Percentiles rank a stretch among this genome's conserved stretches.
Conservation (phyloP, 2,888 invertebrate species). For the Lapara coniferarum region DNA sequence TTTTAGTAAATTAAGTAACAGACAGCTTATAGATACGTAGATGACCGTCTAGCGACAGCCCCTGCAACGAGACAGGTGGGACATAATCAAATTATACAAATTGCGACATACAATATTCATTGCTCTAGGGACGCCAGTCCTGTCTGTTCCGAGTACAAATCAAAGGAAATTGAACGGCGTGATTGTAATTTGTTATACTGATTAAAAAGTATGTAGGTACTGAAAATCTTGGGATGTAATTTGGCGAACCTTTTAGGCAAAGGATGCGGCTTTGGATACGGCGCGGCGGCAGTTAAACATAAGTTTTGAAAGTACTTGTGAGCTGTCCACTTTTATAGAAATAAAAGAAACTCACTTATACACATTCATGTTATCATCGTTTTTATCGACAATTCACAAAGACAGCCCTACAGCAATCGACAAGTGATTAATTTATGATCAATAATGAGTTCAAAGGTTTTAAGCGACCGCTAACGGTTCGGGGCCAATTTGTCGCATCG, state of each 20-base stretch:
- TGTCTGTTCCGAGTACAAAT: conserved; percentile 5
- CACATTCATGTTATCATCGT: background rate
- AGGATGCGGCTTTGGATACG: no score
- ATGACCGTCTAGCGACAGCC: conserved; percentile 26
- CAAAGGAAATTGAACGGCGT: background rate
- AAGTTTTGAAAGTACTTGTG: no score
- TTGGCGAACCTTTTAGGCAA: no score
- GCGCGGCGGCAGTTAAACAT: no score
- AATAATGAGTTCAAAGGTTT: conserved; percentile 72
- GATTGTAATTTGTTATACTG: background rate
- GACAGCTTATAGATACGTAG: background rate
- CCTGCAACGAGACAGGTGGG: conserved; percentile 52
- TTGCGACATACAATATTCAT: conserved; percentile 83
- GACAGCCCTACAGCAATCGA: conserved; percentile 52
- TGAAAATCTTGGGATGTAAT: background rate
- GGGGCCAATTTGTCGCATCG: conserved; percentile 72
- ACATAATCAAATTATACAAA: conserved; percentile 82
- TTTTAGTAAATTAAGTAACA: no score
- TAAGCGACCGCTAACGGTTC: conserved; percentile 69
- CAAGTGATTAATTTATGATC: conserved; percentile 79
- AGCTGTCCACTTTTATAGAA: no score
- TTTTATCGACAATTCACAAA: conserved; percentile 25
- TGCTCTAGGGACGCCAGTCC: conserved; percentile 54
- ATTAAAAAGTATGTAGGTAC: background rate
- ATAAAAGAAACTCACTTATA: no score